Base-by-base conservation (phyloP, 2,113 vertebrate genomes). In the Clarias gariepinus region DNA sequence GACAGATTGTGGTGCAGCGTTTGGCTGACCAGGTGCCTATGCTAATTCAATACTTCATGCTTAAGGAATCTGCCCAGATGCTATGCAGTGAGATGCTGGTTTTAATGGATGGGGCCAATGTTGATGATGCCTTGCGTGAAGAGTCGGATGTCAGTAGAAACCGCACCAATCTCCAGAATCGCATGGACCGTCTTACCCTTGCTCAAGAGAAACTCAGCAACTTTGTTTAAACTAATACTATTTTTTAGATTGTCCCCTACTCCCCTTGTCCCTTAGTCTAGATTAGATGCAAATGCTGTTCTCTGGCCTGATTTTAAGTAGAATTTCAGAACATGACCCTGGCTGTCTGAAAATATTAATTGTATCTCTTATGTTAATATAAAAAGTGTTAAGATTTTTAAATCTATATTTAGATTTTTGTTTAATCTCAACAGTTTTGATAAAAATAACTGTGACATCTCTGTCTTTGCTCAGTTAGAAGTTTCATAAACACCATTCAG, bases 151-250 rank as follows among this genome's bases (percentile, higher is more conserved):
- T 74, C 69, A 85, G 91, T 76, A 85, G 36, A 60, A 52, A 1
- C 2, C 87, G 89, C 52, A 82, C 19, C 4, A 86, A 89, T 3
- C 66, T 89, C 21, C 80, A 88, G 57, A 83, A 33, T 41, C 87
- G 82, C 1, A 12, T 84, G 8, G 82, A 88, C 3, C 84, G 90
- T 15, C 83, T 91, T 36, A 82, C 36, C 4, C 21, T 19, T 4
- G 89, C 88, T 52, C 87, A 88, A 52, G 28, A 86, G 3, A 84
- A 74, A 69, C 79, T 91, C 13, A 82, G 53, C 68, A 88, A 77
- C 25, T 91, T 90, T 82, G 61, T 80, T 76, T 88, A 92, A 97
- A 76, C 3, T 11, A 11, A 95, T 5, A n/a, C 41, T 47, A 7
- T 47, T 41, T 41, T 47, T 47, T 47, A 47, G 41, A 47, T 47